Evolutionary conservation across 2,797 vertebrate species (phyloP), one percentile per base, ranked within the genome.

Genomic region (Phoeniculus purpureus): DNA sequence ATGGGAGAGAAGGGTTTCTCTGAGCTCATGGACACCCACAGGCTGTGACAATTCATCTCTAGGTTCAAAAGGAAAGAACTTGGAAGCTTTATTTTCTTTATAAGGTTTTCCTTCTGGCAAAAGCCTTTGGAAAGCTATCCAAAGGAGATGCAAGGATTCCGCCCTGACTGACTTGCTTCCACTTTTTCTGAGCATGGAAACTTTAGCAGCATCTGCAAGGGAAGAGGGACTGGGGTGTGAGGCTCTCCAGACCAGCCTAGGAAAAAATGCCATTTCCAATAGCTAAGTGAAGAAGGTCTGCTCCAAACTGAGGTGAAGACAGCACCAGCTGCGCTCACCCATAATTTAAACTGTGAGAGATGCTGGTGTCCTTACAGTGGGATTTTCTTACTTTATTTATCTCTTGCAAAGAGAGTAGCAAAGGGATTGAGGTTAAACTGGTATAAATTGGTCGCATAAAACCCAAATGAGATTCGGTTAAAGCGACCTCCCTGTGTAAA

Each of bases 91-190:
- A 89, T 96, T 95, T 97, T 95, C 73, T 55, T 31, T 79, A 21
- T 80, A 93, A 94, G 54, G 29, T 72, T 95, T 94, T 84, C 37
- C 54, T 95, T 85, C 86, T 78, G 81, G 88, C 27, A 75, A 96
- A 96, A 95, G 70, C 70, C 94, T 95, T 94, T 96, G 94, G 90
- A 94, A 95, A 96, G 20, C 61, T 62, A 32, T 15, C 48, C 80
- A 73, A 81, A 91, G 88, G 74, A 96, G 92, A 95, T 91, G 94
- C 81, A 92, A 96, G 83, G 93, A 93, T 95, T 96, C 90, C 87
- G 96, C 81, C 89, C 0, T 1, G 22, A 52, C 1, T 3, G 47
- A 76, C 48, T 86, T 1, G 1, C 32, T 96, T 94, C 92, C 81
- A 78, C 93, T 82, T 91, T 94, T 90, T 94, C 86, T 92, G 89